Percentiles rank a stretch among this genome's conserved stretches.
Evolutionary conservation across 2,797 vertebrate species (phyloP).

Genomic region (Cryptoblepharus egeriae): DNA sequence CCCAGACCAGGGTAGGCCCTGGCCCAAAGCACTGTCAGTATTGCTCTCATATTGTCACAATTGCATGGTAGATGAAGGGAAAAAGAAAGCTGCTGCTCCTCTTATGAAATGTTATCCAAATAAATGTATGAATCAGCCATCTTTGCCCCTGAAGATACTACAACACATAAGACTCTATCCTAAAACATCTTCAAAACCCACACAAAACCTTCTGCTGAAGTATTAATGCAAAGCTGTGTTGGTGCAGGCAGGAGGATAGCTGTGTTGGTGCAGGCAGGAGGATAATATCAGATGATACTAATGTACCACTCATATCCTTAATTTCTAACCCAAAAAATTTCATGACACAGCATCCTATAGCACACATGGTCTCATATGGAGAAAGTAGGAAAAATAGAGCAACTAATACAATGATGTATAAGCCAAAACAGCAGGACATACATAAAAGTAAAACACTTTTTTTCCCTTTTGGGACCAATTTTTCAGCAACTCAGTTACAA

Average conservation of each 20-base stretch:
- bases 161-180: neutral
- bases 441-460: neutral
- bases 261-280: neutral
- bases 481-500: slow-evolving; percentile 1
- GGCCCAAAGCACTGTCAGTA: too few species aligned
- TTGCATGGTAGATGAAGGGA: neutral
- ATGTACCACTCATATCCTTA: neutral
- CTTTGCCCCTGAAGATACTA: neutral
- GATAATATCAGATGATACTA: too few species aligned
- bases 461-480: neutral
- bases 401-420: neutral
- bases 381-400: neutral
- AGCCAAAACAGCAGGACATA: neutral
- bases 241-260: neutral
- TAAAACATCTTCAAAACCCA: neutral
- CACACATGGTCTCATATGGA: neutral
- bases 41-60: too few species aligned
- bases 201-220: neutral
- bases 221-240: neutral
- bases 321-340: neutral
- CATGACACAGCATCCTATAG: neutral
- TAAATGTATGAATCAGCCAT: neutral
- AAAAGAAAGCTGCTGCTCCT: neutral
- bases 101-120: neutral
- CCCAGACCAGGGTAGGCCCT: too few species aligned